phyloP scores from a whole-genome alignment of 2,888 invertebrate genomes.

The Eumerus sabulonum region DNA sequence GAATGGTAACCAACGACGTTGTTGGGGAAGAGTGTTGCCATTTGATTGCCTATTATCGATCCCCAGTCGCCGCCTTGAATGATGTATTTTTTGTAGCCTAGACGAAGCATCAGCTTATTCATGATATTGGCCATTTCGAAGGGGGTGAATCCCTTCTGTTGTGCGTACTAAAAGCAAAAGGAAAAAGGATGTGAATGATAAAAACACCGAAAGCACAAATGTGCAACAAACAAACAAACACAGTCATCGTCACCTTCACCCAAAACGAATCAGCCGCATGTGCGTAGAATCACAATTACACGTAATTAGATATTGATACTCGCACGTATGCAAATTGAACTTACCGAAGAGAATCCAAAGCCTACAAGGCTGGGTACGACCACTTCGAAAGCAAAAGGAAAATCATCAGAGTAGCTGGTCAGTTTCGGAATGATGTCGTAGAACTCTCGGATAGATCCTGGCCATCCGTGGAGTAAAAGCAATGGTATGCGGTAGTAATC shows the following conservation, averaged over 20 bases:
- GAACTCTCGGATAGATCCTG: slow-evolving; percentile 89
- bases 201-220: background rate
- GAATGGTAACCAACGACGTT: slow-evolving; percentile 80
- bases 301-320: background rate
- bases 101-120: slow-evolving; percentile 82
- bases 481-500: slow-evolving; percentile 70
- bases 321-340: background rate
- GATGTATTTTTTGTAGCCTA: slow-evolving; percentile 82
- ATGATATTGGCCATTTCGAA: slow-evolving; percentile 80
- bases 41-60: slow-evolving; percentile 80
- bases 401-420: slow-evolving; percentile 76
- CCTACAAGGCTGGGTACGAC: slow-evolving; percentile 79
- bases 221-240: background rate
- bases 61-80: slow-evolving; percentile 90
- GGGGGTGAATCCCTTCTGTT: slow-evolving; percentile 82
- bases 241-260: too few species aligned
- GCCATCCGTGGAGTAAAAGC: slow-evolving; percentile 89
- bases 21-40: slow-evolving; percentile 82
- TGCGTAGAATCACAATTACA: background rate
- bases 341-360: slow-evolving; percentile 72
- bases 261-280: too few species aligned
- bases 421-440: slow-evolving; percentile 85
- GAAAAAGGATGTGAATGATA: background rate
- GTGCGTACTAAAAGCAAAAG: slow-evolving; percentile 75
- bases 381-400: slow-evolving; percentile 81